A percentile compares a stretch with the other conserved stretches of the same genome.
phyloP scores from a whole-genome alignment of 2,888 invertebrate genomes.

The Unio pictorum region DNA sequence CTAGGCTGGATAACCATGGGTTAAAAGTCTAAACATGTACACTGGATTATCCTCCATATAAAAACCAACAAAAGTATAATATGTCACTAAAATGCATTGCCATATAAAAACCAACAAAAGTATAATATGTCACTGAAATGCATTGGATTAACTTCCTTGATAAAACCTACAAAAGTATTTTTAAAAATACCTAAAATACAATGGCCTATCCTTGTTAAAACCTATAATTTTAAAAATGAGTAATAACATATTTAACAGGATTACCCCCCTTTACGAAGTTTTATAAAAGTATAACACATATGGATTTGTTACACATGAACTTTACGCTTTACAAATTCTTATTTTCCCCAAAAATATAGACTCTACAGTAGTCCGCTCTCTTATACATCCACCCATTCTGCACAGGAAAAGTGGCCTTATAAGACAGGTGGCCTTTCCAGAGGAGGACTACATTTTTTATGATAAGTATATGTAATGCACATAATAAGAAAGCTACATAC shows the following conservation, averaged over 20 bases:
- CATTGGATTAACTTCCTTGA: not conserved
- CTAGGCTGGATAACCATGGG: not conserved
- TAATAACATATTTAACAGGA: conserved; percentile 65
- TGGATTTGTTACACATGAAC: no score
- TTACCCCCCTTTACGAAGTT: conserved; percentile 78
- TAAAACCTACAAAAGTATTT: not conserved
- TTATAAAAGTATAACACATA: conserved; percentile 29
- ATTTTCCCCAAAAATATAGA: no score
- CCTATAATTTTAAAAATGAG: not conserved
- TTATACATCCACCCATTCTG: no score
- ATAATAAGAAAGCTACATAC: no score
- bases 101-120: conserved; percentile 69
- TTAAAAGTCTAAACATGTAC: not conserved
- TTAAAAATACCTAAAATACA: no score
- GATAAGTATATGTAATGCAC: no score
- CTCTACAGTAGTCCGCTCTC: no score
- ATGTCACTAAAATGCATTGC: conserved; percentile 92
- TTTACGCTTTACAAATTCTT: no score
- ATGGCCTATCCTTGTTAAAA: not conserved
- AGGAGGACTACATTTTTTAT: no score
- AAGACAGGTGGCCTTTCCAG: no score
- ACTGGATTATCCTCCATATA: conserved; percentile 26
- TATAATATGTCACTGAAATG: not conserved
- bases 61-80: conserved; percentile 68
- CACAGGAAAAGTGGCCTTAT: no score